Evolutionary conservation across 2,888 invertebrate genomes (phyloP), one percentile per base, ranked within the genome.

Genomic region (Drosophila stalkeri): DNA sequence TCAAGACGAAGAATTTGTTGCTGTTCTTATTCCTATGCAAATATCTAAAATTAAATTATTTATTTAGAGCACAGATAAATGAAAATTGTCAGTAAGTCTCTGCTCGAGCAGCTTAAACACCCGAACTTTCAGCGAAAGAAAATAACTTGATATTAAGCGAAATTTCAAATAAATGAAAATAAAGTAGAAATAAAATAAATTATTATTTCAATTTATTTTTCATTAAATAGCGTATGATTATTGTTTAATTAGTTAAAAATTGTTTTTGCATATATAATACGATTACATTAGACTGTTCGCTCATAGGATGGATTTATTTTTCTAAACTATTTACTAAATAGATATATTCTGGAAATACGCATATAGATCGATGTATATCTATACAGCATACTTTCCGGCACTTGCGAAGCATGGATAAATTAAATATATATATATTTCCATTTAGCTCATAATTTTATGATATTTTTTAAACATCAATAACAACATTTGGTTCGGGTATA

Each of bases 31-130:
- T 43, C 9, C 59, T 57, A 71, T 76, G 82, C 61, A 80, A 79
- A 88, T 80, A 76, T 86, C 70, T 75, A 20, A 77, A 80, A 83
- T 84, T 86, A 62, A 74, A 91, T 82, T 84, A 81, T 77, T 23
- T 69, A 81, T 88, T 74, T 81, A 79, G 81, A 83, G 80, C 82
- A 67, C 62, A 82, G 70, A 80, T 77, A 86, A 80, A 81, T 74
- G 71, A 64, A 77, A 83, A 81, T 64, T 70, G 52, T 68, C 65
- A 65, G 35, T 41, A 73, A 77, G 60, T 77, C 63, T 67, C 47
- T 43, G 23, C 33, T 14, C 12, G 3, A 20, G 43, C 14, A 27
- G 47, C 47, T 33, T 43, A 3, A 16, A 49, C 41, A 54, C 31
- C 31, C 31, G 9, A 0, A n/a, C n/a, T 14, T 9, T 0, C 1